Evolutionary conservation across 2,888 invertebrate genomes (phyloP).

Genomic region (Sesia bembeciformis): DNA sequence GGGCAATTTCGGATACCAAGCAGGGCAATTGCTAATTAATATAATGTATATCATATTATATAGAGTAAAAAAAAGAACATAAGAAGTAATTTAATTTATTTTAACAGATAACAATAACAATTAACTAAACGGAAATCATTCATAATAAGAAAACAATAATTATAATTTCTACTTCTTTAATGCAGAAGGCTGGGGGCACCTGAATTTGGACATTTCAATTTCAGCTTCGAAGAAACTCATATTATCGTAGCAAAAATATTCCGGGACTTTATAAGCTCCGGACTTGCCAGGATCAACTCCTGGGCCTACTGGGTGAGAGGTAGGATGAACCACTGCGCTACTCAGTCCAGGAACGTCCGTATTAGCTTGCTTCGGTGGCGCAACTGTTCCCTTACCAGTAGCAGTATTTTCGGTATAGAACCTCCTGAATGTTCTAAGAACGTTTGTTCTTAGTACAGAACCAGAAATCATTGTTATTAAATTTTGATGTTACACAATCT

Average conservation of each 20-base stretch:
- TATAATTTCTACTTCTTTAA: constrained; percentile 23
- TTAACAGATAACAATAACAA: no score
- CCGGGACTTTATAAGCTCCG: constrained; percentile 88
- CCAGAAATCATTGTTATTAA: constrained; percentile 14
- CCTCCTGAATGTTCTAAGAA: constrained; percentile 4
- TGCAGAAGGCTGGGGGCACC: constrained; percentile 86
- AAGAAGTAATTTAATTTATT: no score
- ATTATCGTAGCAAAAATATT: constrained; percentile 87
- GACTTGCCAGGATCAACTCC: constrained; percentile 78
- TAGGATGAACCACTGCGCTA: constrained; percentile 69
- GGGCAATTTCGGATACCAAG: no score
- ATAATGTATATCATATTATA: not conserved
- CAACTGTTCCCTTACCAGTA: constrained; percentile 15
- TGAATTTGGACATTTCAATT: constrained; percentile 85
- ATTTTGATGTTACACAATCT: no score
- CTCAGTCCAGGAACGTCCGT: constrained; percentile 79
- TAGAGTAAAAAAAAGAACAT: not conserved
- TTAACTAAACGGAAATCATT: no score
- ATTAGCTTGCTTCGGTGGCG: constrained; percentile 21
- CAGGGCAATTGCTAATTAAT: no score
- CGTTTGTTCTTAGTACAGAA: constrained; percentile 18
- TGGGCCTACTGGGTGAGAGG: constrained; percentile 78
- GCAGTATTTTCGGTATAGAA: no score
- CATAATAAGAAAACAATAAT: no score
- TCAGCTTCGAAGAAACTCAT: constrained; percentile 89